A percentile compares a stretch with the other conserved stretches of the same genome.
These are phyloP conservation scores for Parotia lawesii DNA, from an alignment of 2,113 vertebrate species.

Conservation along the genomic window DNA sequence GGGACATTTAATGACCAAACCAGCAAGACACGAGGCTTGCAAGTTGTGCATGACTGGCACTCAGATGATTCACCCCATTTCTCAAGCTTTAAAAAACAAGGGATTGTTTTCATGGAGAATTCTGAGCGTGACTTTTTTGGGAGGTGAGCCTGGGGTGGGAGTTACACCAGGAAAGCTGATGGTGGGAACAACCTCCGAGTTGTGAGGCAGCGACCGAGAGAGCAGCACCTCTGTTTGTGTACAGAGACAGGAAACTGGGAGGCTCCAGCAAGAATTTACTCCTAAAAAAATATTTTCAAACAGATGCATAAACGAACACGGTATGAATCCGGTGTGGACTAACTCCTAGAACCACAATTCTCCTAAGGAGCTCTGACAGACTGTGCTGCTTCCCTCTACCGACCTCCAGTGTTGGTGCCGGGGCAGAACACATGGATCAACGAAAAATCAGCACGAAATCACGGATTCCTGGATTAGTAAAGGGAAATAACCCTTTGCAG, in stretches of 20 bases:
- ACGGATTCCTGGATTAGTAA: background rate
- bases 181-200: background rate
- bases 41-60: too few species aligned
- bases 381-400: background rate
- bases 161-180: background rate
- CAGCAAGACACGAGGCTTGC: fast-evolving
- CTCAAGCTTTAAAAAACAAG: background rate
- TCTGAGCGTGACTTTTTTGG: fast-evolving
- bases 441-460: background rate
- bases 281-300: background rate
- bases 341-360: background rate
- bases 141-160: background rate
- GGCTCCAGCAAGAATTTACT: background rate
- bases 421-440: background rate
- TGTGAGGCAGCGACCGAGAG: background rate
- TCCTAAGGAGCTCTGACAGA: background rate
- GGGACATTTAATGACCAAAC: background rate
- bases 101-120: background rate
- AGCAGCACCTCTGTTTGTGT: background rate
- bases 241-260: background rate
- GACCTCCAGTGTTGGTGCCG: background rate
- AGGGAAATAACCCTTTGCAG: background rate
- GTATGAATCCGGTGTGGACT: fast-evolving
- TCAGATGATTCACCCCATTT: background rate
- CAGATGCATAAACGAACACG: fast-evolving